These are phyloP conservation scores for Microchrysa polita DNA, from an alignment of 2,888 invertebrate species.

Conservation along the genomic window DNA sequence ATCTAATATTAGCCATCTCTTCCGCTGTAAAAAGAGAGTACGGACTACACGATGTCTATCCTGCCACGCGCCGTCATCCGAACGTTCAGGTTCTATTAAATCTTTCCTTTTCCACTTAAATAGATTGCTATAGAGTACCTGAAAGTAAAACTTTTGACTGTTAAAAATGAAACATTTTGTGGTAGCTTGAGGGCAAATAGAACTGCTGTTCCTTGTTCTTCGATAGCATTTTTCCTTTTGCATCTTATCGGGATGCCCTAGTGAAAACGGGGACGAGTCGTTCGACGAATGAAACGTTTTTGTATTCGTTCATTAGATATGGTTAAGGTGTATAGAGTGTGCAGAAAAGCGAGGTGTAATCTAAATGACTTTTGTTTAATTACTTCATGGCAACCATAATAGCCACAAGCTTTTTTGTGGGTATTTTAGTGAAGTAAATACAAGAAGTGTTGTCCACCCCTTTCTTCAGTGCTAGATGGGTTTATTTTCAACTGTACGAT, in stretches of 20 bases:
- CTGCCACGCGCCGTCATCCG: too few species aligned
- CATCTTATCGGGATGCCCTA: background rate
- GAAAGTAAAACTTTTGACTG: too few species aligned
- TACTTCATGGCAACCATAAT: conserved; percentile 50
- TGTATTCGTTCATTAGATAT: too few species aligned
- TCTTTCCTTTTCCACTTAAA: too few species aligned
- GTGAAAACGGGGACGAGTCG: background rate
- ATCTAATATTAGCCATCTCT: too few species aligned
- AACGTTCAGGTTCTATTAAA: too few species aligned
- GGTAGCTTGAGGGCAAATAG: too few species aligned
- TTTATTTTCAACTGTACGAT: conserved; percentile 27
- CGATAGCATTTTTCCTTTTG: background rate
- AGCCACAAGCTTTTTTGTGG: conserved; percentile 39
- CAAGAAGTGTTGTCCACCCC: background rate
- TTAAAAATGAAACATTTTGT: too few species aligned
- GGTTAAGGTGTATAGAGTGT: background rate
- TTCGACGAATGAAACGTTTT: background rate
- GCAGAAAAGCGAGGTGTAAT: conserved; percentile 43
- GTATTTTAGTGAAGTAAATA: background rate
- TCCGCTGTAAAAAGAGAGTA: too few species aligned
- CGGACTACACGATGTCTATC: too few species aligned
- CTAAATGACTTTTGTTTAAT: conserved; percentile 51
- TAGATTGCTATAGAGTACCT: too few species aligned
- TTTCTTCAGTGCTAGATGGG: conserved; percentile 31
- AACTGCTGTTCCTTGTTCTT: background rate